Evolutionary conservation across 2,888 invertebrate species (phyloP), one percentile per base, ranked within the genome.

Genomic region (Pheosia gnoma): DNA sequence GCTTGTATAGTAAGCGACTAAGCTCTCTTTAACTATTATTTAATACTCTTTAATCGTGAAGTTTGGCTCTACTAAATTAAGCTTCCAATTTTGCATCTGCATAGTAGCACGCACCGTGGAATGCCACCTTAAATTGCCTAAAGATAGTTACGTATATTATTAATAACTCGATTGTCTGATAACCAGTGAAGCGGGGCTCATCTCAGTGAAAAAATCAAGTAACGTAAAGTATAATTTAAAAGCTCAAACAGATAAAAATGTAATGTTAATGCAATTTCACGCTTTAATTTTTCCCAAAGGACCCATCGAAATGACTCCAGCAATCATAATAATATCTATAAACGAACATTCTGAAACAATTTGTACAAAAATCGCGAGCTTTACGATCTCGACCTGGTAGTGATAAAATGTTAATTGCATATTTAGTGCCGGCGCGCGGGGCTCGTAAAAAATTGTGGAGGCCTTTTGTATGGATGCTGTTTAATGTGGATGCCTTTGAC

Each of bases 351-450:
- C 38, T 38, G 57, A 59, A 45, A 56, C 58, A 53, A 59, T 64
- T 41, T 58, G 59, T 59, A 64, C 51, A 59, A 62, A 54, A 54
- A 54, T 37, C 10, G 25, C 51, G 52, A 62, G 60, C 62, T 77
- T 77, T 77, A 78, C 68, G 74, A 71, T 65, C 66, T 58, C 62
- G 59, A 66, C 76, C 71, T 67, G 75, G 72, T 69, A 70, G 72
- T 65, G 72, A 75, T 79, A 78, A 75, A 79, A 72, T 70, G 74
- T 75, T 78, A 77, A 79, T 79, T 79, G 77, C 74, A 71, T 68
- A 74, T 75, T 77, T 77, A 77, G 75, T 78, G 59, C 61, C 60
- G 70, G 52, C 43, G 61, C 61, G 67, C 65, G 45, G 63, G 41
- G 63, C 13, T 75, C 79, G 77, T 77, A 77, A 79, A 45, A 78